These are phyloP conservation scores for Macropus fuliginosus DNA, from an alignment of 2,797 vertebrate genomes.

Conservation along the genomic window DNA sequence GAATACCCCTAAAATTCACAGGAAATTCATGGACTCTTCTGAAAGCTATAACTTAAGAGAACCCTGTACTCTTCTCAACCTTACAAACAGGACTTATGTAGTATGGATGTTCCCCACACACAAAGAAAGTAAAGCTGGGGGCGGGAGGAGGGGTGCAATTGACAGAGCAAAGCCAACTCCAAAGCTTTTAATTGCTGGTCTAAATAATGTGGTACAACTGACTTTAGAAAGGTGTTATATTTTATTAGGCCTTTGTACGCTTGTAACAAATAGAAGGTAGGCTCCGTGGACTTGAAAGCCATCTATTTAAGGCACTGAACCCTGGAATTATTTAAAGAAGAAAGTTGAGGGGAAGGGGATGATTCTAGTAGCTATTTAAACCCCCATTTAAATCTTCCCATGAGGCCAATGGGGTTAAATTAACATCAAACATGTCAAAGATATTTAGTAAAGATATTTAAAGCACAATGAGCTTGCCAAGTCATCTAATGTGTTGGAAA, in stretches of 20 bases:
- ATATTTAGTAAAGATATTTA: conserved; percentile 16
- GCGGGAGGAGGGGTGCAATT: conserved; percentile 54
- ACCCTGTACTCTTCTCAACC: conserved; percentile 45
- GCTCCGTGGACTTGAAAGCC: conserved; percentile 64
- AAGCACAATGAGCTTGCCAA: background rate
- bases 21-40: conserved; percentile 40
- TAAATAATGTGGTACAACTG: conserved; percentile 79
- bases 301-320: conserved; percentile 56
- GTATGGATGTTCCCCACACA: conserved; percentile 57
- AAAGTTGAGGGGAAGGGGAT: background rate
- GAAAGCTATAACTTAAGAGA: conserved; percentile 52
- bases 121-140: conserved; percentile 75
- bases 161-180: conserved; percentile 80
- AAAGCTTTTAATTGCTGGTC: conserved; percentile 83
- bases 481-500: background rate
- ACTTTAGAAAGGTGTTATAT: conserved; percentile 79
- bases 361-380: background rate
- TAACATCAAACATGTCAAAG: background rate
- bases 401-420: background rate
- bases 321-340: conserved; percentile 49
- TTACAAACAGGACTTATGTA: background rate
- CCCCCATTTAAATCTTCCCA: background rate
- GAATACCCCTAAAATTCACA: conserved; percentile 26
- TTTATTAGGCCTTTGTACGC: conserved; percentile 81
- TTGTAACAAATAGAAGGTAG: conserved; percentile 73